Base-by-base conservation (phyloP, 2,888 invertebrate genomes). In the Acanthoscelides obtectus region DNA sequence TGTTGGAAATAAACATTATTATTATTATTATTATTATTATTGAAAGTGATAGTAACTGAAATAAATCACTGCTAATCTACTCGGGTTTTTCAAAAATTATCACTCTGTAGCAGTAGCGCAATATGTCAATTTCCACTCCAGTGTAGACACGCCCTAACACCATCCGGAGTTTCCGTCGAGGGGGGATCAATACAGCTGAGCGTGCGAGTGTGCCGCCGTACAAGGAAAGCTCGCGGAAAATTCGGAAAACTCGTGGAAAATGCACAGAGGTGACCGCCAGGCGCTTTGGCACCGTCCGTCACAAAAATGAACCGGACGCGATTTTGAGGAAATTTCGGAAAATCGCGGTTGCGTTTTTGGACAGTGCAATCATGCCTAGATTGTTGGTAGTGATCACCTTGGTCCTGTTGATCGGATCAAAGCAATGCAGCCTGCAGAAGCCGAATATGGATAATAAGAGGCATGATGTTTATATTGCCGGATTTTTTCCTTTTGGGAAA, bases 401-500 rank as follows among this genome's bases (percentile, higher is more conserved):
- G 68, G 64, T 76, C 22, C 68, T 76, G 69, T 69, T 73, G 67
- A 20, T 76, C 63, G 69, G 69, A 22, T 69, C 75, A 64, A 70
- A 70, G 68, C 72, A 75, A 69, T 79, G 79, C 74, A 77, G 71
- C 66, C 74, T 76, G 20, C 92, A 92, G 85, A 91, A 91, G 82
- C 92, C 92, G 20, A 92, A 91, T 82, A 86, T 90, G 79, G 91
- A 91, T 77, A 89, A 88, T 78, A 89, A 93, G 75, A 88, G 93
- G 67, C 93, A 94, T 73, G 95, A 95, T 84, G 94, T 96, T 69
- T 96, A 95, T 87, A 95, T 96, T 80, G 96, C 96, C 0, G 96
- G 96, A 17, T 96, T 97, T 87, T 97, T 97, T 82, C 96, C 97
- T 0, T 94, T 93, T 83, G 94, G 94, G 67, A 91, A 90, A 82